A percentile compares a stretch with the other conserved stretches of the same genome.
Conservation (phyloP, 2,113 vertebrate genomes). For the Thamnaconus septentrionalis region DNA sequence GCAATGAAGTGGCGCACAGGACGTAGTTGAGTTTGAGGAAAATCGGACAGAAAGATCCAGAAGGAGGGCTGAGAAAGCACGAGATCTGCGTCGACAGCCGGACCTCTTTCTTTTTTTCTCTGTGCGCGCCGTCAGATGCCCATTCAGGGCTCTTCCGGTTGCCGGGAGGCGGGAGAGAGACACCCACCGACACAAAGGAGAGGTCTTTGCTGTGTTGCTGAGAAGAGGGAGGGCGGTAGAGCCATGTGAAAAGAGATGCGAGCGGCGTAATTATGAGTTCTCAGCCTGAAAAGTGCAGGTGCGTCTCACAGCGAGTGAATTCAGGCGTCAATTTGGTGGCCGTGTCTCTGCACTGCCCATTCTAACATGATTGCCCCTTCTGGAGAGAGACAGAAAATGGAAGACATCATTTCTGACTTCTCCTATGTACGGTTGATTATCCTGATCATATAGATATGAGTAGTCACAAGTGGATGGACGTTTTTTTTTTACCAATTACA, state of each 20-base stretch:
- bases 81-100: constrained; percentile 58
- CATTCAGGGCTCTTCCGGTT: constrained; percentile 74
- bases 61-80: neutral
- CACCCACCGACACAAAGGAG: constrained; percentile 53
- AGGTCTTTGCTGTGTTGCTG: constrained; percentile 58
- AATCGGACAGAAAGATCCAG: neutral
- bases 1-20: neutral
- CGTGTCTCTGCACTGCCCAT: constrained; percentile 8
- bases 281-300: constrained; percentile 65
- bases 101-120: constrained; percentile 54
- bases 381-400: constrained; percentile 10
- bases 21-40: neutral
- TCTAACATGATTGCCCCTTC: neutral
- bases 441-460: neutral
- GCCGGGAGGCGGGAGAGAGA: constrained; percentile 39
- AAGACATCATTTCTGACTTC: neutral
- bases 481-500: too few species aligned
- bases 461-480: neutral
- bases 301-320: constrained; percentile 35
- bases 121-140: constrained; percentile 46
- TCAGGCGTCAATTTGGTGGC: constrained; percentile 16
- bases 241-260: constrained; percentile 47
- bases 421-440: neutral
- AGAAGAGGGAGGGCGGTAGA: constrained; percentile 20
- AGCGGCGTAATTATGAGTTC: constrained; percentile 54